These are phyloP conservation scores for Microplitis manilae DNA, from an alignment of 2,888 invertebrate species.

Conservation along the genomic window DNA sequence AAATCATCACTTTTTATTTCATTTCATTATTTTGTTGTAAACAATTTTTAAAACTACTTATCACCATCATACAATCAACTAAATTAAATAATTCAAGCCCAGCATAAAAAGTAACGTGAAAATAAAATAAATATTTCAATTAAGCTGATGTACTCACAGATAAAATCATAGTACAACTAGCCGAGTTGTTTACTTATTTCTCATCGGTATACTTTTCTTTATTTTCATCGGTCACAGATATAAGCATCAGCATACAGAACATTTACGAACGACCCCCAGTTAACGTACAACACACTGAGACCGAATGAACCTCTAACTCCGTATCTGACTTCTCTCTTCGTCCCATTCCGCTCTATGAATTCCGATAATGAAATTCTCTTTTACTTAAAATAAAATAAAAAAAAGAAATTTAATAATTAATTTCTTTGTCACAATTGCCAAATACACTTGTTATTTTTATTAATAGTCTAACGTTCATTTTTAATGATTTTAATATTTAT, in stretches of 20 bases:
- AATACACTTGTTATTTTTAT: conserved; percentile 6
- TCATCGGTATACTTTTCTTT: not conserved
- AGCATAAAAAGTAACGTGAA: not conserved
- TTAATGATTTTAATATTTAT: conserved; percentile 53
- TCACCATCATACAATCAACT: not conserved
- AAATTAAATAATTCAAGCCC: not conserved
- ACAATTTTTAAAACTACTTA: too few relatives aligned
- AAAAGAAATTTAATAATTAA: not conserved
- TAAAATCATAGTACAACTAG: not conserved
- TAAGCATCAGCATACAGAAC: not conserved
- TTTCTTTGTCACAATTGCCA: conserved; percentile 15
- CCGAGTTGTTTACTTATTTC: not conserved
- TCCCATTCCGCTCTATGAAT: not conserved
- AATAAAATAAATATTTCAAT: not conserved
- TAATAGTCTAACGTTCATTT: conserved; percentile 11
- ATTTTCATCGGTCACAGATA: not conserved
- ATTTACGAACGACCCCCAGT: not conserved
- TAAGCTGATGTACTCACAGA: not conserved
- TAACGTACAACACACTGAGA: too few relatives aligned
- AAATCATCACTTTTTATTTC: not conserved
- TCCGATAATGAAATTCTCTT: not conserved
- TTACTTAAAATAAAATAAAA: not conserved
- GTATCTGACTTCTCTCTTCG: not conserved
- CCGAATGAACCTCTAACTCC: not conserved
- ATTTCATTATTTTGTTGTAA: too few relatives aligned